A percentile compares a stretch with the other conserved stretches of the same genome.
phyloP scores from a whole-genome alignment of 2,113 vertebrate species.

The Ranitomeya variabilis region DNA sequence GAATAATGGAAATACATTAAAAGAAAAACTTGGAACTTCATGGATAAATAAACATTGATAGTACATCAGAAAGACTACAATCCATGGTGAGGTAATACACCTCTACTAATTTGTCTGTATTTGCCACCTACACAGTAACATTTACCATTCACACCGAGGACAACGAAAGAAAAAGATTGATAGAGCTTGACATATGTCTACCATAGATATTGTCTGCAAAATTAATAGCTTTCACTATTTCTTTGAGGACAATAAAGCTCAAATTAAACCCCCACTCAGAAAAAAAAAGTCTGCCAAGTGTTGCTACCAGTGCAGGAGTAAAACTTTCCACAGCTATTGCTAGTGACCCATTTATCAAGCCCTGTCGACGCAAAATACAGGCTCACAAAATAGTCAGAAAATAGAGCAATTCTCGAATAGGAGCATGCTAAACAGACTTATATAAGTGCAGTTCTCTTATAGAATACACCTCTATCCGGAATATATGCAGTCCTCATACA shows the following conservation, averaged over 20 bases:
- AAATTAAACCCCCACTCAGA: constrained; percentile 58
- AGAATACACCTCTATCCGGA: neutral
- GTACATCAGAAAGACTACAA: constrained; percentile 7
- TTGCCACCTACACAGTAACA: constrained; percentile 56
- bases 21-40: neutral
- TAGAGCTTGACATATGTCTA: constrained; percentile 53
- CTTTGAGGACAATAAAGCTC: constrained; percentile 56
- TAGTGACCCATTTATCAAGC: constrained; percentile 17
- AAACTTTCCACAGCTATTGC: constrained; percentile 37
- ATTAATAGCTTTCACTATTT: constrained; percentile 53
- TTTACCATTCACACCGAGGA: constrained; percentile 53
- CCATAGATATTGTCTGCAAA: constrained; percentile 50
- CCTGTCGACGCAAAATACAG: constrained; percentile 7
- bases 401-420: neutral
- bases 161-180: constrained; percentile 54
- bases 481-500: neutral
- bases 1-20: neutral
- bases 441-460: neutral
- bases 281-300: constrained; percentile 51
- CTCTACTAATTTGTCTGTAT: constrained; percentile 54
- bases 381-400: neutral
- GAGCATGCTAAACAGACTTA: neutral
- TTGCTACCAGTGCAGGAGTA: constrained; percentile 36
- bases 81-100: constrained; percentile 36
- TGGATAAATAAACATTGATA: neutral